phyloP scores from a whole-genome alignment of 1,140 invertebrate species.

The Aplysia californica region DNA sequence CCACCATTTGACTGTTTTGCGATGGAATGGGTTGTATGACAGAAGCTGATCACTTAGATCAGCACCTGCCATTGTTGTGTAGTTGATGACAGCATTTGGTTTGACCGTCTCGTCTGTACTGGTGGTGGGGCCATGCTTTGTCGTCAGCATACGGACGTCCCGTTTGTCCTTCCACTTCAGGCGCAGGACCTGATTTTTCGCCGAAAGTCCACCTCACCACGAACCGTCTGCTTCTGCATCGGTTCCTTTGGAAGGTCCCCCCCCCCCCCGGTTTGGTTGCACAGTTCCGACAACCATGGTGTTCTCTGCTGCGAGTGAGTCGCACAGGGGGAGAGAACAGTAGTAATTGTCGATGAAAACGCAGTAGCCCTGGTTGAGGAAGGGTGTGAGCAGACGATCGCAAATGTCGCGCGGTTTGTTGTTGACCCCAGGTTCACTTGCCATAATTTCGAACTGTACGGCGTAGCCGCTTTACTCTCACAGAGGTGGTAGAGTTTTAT shows the following conservation, averaged over 20 bases:
- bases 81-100: not conserved
- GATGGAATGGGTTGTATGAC: not conserved
- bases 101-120: not conserved
- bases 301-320: not conserved
- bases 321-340: not conserved
- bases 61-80: not conserved
- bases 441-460: not conserved
- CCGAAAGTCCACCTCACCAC: not conserved
- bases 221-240: not conserved
- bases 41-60: not conserved
- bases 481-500: conserved; percentile 41
- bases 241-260: not conserved
- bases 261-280: not conserved
- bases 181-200: not conserved
- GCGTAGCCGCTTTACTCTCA: conserved; percentile 35
- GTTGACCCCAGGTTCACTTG: not conserved
- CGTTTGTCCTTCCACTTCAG: not conserved
- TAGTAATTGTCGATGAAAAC: not conserved
- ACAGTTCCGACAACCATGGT: not conserved
- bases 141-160: not conserved
- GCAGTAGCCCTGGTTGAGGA: not conserved
- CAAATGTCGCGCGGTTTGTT: not conserved
- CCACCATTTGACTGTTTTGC: conserved; percentile 12
- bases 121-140: not conserved
- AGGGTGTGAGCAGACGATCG: not conserved